phyloP scores from a whole-genome alignment of 1,140 invertebrate genomes.

The Rhyacophila brunnea region DNA sequence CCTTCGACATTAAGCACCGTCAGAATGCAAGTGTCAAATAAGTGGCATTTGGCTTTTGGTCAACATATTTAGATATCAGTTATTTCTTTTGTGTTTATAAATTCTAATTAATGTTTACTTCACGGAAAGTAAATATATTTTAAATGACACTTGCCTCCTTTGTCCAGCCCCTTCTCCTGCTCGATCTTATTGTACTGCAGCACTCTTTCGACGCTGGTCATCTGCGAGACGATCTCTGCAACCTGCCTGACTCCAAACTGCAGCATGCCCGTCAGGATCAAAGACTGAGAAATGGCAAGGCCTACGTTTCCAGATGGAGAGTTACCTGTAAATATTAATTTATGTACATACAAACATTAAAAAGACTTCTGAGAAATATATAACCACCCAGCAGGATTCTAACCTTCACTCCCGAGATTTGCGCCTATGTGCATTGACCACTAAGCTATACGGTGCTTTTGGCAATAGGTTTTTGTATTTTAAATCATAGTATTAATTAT shows the following conservation, averaged over 20 bases:
- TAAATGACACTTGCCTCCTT: slow-evolving; percentile 37
- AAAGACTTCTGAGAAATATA: no score
- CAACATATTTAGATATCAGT: no score
- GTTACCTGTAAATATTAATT: slow-evolving; percentile 7
- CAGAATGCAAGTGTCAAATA: no score
- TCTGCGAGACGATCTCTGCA: slow-evolving; percentile 72
- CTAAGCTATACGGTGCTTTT: no score
- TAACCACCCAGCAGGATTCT: not conserved
- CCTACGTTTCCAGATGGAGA: slow-evolving; percentile 59
- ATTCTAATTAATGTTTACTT: no score
- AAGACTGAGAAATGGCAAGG: slow-evolving; percentile 68
- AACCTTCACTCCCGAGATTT: not conserved
- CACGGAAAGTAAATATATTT: no score
- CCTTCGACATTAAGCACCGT: no score
- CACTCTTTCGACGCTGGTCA: slow-evolving; percentile 78
- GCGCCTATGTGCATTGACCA: no score
- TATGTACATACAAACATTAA: not conserved
- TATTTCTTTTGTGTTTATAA: no score
- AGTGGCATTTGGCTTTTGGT: no score
- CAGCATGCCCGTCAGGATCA: slow-evolving; percentile 73
- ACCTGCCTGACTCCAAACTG: slow-evolving; percentile 75
- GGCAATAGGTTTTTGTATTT: no score
- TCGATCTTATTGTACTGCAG: slow-evolving; percentile 71
- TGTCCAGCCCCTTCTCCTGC: slow-evolving; percentile 44
- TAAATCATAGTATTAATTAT: no score